A percentile compares a stretch with the other conserved stretches of the same genome.
Conservation (phyloP, 2,797 vertebrate genomes). For the Arrhamphus sclerolepis region DNA sequence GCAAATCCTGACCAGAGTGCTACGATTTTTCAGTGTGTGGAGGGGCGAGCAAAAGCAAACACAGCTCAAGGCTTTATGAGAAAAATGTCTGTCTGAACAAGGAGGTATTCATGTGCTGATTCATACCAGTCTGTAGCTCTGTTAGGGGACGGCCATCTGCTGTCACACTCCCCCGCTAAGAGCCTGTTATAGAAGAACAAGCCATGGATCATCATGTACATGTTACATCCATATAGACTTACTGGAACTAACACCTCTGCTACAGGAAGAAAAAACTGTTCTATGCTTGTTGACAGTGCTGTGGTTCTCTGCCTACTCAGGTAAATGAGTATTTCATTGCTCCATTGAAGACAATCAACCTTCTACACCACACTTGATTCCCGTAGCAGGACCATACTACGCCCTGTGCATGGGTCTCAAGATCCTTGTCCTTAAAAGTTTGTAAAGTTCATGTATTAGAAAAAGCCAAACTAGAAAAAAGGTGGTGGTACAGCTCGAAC, state of each 20-base stretch:
- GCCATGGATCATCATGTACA: constrained; percentile 70
- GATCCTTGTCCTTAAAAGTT: constrained; percentile 7
- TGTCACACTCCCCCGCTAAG: constrained; percentile 71
- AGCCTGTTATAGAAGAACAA: constrained; percentile 62
- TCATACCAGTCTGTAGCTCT: constrained; percentile 68
- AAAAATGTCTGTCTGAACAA: constrained; percentile 79
- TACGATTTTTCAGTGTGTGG: constrained; percentile 50
- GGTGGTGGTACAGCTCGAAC: background rate
- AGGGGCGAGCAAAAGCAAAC: constrained; percentile 70
- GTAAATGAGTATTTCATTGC: constrained; percentile 39
- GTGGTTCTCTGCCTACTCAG: constrained; percentile 31
- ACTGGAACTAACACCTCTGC: constrained; percentile 67
- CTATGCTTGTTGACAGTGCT: constrained; percentile 20
- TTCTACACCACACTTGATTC: constrained; percentile 37
- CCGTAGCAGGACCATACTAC: constrained; percentile 11
- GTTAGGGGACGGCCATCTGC: constrained; percentile 74
- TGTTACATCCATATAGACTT: constrained; percentile 72
- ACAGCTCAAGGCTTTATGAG: constrained; percentile 69
- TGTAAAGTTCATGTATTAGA: constrained; percentile 17
- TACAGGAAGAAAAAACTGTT: constrained; percentile 45
- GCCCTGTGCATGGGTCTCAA: constrained; percentile 38
- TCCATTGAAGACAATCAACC: constrained; percentile 42
- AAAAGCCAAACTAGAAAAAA: constrained; percentile 14
- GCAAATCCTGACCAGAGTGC: constrained; percentile 49
- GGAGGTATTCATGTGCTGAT: constrained; percentile 80